Conservation (phyloP, 2,797 vertebrate species). For the Apogon talboti region DNA sequence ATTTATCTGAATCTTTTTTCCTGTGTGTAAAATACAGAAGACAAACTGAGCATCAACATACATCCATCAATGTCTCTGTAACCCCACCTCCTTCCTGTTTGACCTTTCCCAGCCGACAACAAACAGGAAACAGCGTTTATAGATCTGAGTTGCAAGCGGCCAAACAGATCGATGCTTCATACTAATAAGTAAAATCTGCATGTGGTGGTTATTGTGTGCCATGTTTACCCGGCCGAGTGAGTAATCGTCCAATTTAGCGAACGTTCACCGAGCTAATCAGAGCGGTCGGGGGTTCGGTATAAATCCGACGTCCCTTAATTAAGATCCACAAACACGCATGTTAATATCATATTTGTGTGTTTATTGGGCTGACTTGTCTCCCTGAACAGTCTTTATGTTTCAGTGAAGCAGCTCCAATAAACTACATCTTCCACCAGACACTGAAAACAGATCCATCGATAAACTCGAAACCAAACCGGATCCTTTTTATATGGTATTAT, state of each 20-base stretch:
- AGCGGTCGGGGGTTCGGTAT: constrained; percentile 71
- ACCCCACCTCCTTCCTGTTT: constrained; percentile 8
- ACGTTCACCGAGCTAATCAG: constrained; percentile 74
- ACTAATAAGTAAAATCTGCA: constrained; percentile 83
- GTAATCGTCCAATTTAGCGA: constrained; percentile 82
- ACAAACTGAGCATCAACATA: too few species aligned
- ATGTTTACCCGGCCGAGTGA: constrained; percentile 78
- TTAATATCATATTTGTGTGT: constrained; percentile 56
- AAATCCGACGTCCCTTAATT: constrained; percentile 72
- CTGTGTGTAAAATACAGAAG: too few species aligned
- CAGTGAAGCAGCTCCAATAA: constrained; percentile 17
- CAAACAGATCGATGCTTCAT: constrained; percentile 76
- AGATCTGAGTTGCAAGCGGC: constrained; percentile 38
- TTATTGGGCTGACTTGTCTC: constrained; percentile 52
- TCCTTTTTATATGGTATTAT: too few species aligned
- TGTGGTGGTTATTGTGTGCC: constrained; percentile 81
- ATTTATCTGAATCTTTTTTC: too few species aligned
- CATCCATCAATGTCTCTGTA: too few species aligned
- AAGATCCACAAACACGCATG: constrained; percentile 78
- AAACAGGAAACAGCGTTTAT: constrained; percentile 59
- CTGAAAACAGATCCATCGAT: constrained; percentile 20
- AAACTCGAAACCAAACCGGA: neutral
- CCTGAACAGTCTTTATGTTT: constrained; percentile 42
- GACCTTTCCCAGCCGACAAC: constrained; percentile 63
- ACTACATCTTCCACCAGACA: constrained; percentile 24